A percentile compares a stretch with the other conserved stretches of the same genome.
phyloP scores from a whole-genome alignment of 2,797 vertebrate genomes.

The Nasua narica region DNA sequence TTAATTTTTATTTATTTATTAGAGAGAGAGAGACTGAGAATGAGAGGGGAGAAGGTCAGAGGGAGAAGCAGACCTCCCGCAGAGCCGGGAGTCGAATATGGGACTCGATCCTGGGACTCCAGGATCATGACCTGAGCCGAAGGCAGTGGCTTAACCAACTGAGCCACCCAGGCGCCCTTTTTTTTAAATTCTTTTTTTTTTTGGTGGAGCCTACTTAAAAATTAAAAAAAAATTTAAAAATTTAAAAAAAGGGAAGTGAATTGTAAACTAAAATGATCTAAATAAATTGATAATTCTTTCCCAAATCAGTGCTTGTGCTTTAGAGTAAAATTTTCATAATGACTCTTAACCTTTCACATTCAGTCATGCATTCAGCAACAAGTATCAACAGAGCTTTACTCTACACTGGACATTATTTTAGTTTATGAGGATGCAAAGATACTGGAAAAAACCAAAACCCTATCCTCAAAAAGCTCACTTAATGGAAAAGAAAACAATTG shows the following conservation, averaged over 20 bases:
- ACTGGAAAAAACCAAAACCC: not conserved
- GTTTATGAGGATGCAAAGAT: not conserved
- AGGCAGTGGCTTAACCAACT: no score
- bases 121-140: no score
- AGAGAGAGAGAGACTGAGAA: no score
- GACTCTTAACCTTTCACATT: not conserved
- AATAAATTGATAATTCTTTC: not conserved
- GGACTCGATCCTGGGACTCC: no score
- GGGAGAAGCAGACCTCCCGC: no score
- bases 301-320: not conserved
- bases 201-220: not conserved
- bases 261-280: not conserved
- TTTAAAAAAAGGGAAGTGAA: not conserved
- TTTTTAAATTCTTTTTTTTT: no score
- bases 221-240: not conserved
- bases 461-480: not conserved
- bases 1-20: no score
- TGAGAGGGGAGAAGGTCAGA: no score
- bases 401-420: slow-evolving; percentile 8
- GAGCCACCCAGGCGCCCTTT: no score
- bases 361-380: not conserved
- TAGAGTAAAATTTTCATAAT: not conserved
- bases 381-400: not conserved
- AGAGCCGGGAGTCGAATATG: no score
- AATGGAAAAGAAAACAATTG: not conserved